These are phyloP conservation scores for Tribolium madens DNA, from an alignment of 1,140 invertebrate species.

Conservation along the genomic window DNA sequence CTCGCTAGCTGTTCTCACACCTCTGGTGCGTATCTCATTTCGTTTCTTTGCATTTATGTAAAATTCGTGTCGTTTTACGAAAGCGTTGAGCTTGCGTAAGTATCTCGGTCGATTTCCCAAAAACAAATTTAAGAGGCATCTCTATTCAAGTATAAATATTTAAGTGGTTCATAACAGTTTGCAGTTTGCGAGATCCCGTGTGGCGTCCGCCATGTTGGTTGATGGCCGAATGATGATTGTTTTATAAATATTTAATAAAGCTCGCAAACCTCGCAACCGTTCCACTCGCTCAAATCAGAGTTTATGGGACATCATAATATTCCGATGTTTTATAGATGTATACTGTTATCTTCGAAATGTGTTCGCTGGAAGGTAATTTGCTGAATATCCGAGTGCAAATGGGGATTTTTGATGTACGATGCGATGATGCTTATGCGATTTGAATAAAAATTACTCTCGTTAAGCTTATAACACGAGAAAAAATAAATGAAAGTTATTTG, in stretches of 20 bases:
- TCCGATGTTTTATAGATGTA: slow-evolving; percentile 65
- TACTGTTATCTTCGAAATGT: slow-evolving; percentile 56
- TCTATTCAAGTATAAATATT: slow-evolving; percentile 67
- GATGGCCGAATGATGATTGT: slow-evolving; percentile 67
- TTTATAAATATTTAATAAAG: slow-evolving; percentile 66
- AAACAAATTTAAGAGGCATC: slow-evolving; percentile 65
- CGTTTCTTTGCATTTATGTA: neutral
- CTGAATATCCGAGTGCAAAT: slow-evolving; percentile 60
- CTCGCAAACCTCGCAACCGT: slow-evolving; percentile 54
- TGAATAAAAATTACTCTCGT: slow-evolving; percentile 57
- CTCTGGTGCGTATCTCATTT: neutral
- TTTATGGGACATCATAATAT: slow-evolving; percentile 66
- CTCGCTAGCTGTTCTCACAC: neutral
- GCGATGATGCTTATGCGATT: slow-evolving; percentile 54
- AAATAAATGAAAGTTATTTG: neutral
- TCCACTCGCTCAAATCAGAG: slow-evolving; percentile 63
- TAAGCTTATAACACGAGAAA: neutral
- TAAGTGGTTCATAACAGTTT: slow-evolving; percentile 66
- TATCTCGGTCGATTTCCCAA: slow-evolving; percentile 52
- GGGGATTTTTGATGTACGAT: slow-evolving; percentile 60
- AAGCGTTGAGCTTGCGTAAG: slow-evolving; percentile 30
- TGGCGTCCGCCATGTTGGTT: slow-evolving; percentile 64
- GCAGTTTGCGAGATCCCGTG: slow-evolving; percentile 61
- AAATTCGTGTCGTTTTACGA: slow-evolving; percentile 24
- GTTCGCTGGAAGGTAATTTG: slow-evolving; percentile 59